Base-by-base conservation (phyloP, 2,797 vertebrate genomes). In the Peromyscus nudipes region DNA sequence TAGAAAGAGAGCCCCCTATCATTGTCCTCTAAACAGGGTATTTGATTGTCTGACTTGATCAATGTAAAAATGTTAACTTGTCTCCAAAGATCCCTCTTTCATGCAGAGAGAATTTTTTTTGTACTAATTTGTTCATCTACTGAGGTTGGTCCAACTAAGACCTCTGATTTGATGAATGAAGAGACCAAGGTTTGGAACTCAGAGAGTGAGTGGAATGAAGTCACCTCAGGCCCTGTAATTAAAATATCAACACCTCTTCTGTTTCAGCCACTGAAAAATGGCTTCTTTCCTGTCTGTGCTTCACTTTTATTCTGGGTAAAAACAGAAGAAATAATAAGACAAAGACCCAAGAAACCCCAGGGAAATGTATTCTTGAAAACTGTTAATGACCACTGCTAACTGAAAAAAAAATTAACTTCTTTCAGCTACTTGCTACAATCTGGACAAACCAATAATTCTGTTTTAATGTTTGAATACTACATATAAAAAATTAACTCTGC, bases 231-330 rank as follows among this genome's bases (percentile, higher is more conserved):
- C 19, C 4, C 6, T 80, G 29, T 49, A 17, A 82, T 43, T 91
- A 34, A 60, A 81, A 92, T n/a, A 27, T 19, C 60, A 85, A 60
- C 27, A 19, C 1, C 5, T 62, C 11, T 34, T n/a, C 80, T 73
- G 16, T 96, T 71, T 73, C 57, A 46, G 57, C 37, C 76, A 57
- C 4, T 79, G 31, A 64, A 83, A 94, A 62, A 11, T 55, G 31
- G 52, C 0, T 31, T 84, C 79, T 86, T 92, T 88, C 87, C 37
- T 82, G 1, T n/a, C 73, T 46, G 55, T 65, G 34, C 27, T 94
- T 96, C 23, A 83, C 40, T 89, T 94, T 89, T 49, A 81, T 43
- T n/a, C 31, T 90, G 43, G 31, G 62, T 95, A 92, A 84, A 65
- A 96, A 77, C 14, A 31, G 27, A 69, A 86, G 12, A 87, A 52